Evolutionary conservation across 2,113 vertebrate genomes (phyloP).

Genomic region (Urocitellus parryii): DNA sequence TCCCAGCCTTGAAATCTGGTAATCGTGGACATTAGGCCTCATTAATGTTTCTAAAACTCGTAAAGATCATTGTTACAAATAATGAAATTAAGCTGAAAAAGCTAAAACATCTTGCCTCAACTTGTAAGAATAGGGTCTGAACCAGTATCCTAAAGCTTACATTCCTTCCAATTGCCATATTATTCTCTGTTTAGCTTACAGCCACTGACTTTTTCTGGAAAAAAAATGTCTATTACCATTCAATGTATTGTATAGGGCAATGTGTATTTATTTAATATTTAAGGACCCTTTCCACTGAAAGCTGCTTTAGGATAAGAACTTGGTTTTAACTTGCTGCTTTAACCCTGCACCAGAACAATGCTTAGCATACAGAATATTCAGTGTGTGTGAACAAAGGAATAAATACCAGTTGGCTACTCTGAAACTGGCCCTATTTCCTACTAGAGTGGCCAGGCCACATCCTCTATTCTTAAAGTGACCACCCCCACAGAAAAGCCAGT

Average conservation of each 20-base stretch:
- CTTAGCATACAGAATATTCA: neutral
- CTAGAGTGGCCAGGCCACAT: neutral
- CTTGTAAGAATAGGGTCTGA: neutral
- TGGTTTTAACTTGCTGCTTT: neutral
- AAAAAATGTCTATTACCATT: neutral
- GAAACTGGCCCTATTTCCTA: neutral
- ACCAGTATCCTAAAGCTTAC: neutral
- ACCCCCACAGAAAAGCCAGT: neutral
- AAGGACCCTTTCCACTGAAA: neutral
- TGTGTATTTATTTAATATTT: constrained; percentile 4
- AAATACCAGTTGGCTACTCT: neutral
- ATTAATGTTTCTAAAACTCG: neutral
- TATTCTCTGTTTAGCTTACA: neutral
- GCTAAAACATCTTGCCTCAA: neutral
- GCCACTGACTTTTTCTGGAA: neutral
- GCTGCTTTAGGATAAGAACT: neutral
- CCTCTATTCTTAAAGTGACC: neutral
- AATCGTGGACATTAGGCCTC: neutral
- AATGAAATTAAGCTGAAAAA: constrained; percentile 20
- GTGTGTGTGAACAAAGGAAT: neutral
- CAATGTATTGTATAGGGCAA: neutral
- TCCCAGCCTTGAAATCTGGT: neutral
- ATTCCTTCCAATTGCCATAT: neutral
- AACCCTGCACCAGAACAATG: neutral
- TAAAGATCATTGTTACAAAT: neutral